Evolutionary conservation across 2,113 vertebrate species (phyloP).

Genomic region (Vulpes ferrilata): DNA sequence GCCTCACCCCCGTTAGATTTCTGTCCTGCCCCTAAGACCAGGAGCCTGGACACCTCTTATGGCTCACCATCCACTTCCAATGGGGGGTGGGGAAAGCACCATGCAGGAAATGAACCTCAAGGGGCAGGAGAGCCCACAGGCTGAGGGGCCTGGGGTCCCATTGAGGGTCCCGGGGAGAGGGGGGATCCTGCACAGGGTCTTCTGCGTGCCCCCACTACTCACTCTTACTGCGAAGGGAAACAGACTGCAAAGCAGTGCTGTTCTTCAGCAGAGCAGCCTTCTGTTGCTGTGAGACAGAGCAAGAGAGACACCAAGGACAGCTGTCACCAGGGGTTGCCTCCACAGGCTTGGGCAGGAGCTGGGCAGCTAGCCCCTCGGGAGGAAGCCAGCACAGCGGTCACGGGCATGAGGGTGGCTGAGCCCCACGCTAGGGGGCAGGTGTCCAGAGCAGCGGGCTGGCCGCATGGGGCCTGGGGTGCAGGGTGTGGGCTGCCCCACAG

Average conservation of each 20-base stretch:
- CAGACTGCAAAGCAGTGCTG: conserved; percentile 93
- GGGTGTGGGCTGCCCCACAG: neutral
- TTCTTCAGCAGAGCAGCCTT: conserved; percentile 92
- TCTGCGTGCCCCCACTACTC: conserved; percentile 78
- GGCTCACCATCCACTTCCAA: neutral
- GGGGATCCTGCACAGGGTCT: neutral
- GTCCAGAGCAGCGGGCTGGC: neutral
- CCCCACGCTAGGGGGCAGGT: neutral
- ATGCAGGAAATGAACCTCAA: neutral
- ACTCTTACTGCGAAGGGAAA: conserved; percentile 93
- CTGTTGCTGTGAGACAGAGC: conserved; percentile 90
- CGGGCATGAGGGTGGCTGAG: neutral
- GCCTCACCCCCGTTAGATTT: neutral
- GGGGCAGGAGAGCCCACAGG: conserved; percentile 60
- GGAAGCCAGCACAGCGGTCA: neutral
- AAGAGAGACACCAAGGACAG: conserved; percentile 25
- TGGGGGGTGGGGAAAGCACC: neutral
- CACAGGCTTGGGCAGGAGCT: neutral
- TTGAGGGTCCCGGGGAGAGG: neutral
- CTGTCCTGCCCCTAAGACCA: neutral
- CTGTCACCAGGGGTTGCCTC: conserved; percentile 4
- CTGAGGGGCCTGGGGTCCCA: neutral
- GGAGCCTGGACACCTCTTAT: neutral
- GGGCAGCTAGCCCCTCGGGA: neutral
- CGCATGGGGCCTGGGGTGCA: neutral